Evolutionary conservation across 2,113 vertebrate species (phyloP), one percentile per base, ranked within the genome.

Genomic region (Pachycephala philippinensis): DNA sequence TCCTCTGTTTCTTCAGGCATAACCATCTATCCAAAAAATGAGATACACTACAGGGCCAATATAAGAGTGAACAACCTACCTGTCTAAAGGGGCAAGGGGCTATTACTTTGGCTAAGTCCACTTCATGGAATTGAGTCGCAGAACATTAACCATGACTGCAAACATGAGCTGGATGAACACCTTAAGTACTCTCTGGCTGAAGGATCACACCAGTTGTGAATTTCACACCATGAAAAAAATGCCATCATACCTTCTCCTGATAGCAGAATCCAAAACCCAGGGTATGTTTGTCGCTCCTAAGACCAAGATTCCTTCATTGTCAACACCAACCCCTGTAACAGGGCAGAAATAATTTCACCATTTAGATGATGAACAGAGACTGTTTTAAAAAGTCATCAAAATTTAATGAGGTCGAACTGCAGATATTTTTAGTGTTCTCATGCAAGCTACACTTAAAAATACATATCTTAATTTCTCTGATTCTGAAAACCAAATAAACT

Each of bases 281-380:
- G 99, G 99, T 96, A 99, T 99, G 96, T 99, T 99, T 97, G 99
- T 99, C 18, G 99, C 99, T 78, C 99, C 99, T 24, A 99, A 98
- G 87, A 99, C 99, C 96, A 99, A 98, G 94, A 99, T 99, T 56
- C 99, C 99, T 69, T 99, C 99, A 69, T 99, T 99, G 97, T 99
- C 98, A 95, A 98, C 98, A 56, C 99, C 99, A 95, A 99, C 99
- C 37, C 99, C 99, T 99, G 60, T 6, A 97, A 60, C 54, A 91
- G 81, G 87, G 95, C 16, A 97, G 42, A 82, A 37, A 92, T 47
- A 15, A 95, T 95, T 65, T 84, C 54, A 68, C 15, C 6, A 8
- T 74, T 79, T 75, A 86, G 44, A 77, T 33, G 17, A 85, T n/a
- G 23, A 83, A 74, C 45, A 77, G 15, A 66, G 10, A 68, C 9